phyloP scores from a whole-genome alignment of 2,888 invertebrate genomes.

The Drosophila buzzatii region DNA sequence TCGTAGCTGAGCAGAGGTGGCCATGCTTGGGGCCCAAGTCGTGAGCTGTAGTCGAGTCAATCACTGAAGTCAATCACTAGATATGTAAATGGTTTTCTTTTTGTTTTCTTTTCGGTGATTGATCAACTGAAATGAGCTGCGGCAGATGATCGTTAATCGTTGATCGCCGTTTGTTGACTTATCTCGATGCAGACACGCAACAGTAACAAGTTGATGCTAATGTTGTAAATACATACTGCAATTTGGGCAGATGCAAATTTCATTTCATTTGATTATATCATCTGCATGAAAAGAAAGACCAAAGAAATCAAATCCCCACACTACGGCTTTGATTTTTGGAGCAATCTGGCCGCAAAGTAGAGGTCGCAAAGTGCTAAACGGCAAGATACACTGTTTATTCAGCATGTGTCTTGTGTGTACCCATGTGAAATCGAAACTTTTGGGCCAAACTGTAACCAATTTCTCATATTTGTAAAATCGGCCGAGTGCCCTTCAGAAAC shows the following conservation, averaged over 20 bases:
- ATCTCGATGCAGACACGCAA: constrained; percentile 37
- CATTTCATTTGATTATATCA: constrained; percentile 48
- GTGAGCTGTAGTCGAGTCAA: constrained; percentile 33
- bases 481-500: constrained; percentile 63
- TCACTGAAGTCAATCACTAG: constrained; percentile 27
- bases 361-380: constrained; percentile 64
- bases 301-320: constrained; percentile 5
- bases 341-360: constrained; percentile 43
- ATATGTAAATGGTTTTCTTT: constrained; percentile 61
- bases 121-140: constrained; percentile 53
- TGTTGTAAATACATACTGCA: constrained; percentile 26
- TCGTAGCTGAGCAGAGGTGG: constrained; percentile 7
- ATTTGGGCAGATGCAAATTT: constrained; percentile 28
- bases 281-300: constrained; percentile 10
- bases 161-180: not conserved
- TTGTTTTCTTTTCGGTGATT: constrained; percentile 37
- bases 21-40: constrained; percentile 4
- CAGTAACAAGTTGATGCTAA: constrained; percentile 45
- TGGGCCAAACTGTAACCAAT: constrained; percentile 49
- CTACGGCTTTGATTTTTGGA: constrained; percentile 17
- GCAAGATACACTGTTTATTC: constrained; percentile 29
- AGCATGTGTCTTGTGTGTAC: not conserved
- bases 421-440: constrained; percentile 25
- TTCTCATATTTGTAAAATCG: constrained; percentile 61
- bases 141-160: constrained; percentile 2